Evolutionary conservation across 1,140 invertebrate genomes (phyloP).

Genomic region (Schlechtendalia chinensis): DNA sequence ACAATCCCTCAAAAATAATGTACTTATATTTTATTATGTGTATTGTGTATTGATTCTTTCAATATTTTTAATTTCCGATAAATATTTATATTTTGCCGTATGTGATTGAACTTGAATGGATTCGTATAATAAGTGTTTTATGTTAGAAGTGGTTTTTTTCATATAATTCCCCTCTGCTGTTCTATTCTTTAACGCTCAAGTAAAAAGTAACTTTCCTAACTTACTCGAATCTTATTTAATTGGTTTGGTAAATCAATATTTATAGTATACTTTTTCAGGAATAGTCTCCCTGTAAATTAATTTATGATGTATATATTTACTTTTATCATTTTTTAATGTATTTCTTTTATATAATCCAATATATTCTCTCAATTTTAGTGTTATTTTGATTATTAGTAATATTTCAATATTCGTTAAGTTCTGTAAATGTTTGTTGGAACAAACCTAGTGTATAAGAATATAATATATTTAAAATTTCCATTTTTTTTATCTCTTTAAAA

Average conservation of each 20-base stretch:
- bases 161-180: too few species aligned
- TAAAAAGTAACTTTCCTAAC: too few species aligned
- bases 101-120: not conserved
- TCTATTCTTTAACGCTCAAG: not conserved
- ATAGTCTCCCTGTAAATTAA: not conserved
- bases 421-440: not conserved
- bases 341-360: too few species aligned
- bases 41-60: not conserved
- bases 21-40: not conserved
- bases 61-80: not conserved
- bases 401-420: slow-evolving; percentile 6
- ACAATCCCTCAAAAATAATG: not conserved
- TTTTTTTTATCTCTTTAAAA: not conserved
- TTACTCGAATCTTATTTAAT: not conserved
- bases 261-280: not conserved
- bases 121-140: not conserved
- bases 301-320: not conserved
- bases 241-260: not conserved
- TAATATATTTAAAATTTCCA: not conserved
- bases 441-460: not conserved
- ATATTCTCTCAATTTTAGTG: not conserved
- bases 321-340: not conserved
- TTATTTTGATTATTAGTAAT: not conserved
- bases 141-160: not conserved
- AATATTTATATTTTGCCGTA: not conserved